A percentile compares a stretch with the other conserved stretches of the same genome.
Conservation (phyloP, 2,113 vertebrate genomes). For the Channa maculata region DNA sequence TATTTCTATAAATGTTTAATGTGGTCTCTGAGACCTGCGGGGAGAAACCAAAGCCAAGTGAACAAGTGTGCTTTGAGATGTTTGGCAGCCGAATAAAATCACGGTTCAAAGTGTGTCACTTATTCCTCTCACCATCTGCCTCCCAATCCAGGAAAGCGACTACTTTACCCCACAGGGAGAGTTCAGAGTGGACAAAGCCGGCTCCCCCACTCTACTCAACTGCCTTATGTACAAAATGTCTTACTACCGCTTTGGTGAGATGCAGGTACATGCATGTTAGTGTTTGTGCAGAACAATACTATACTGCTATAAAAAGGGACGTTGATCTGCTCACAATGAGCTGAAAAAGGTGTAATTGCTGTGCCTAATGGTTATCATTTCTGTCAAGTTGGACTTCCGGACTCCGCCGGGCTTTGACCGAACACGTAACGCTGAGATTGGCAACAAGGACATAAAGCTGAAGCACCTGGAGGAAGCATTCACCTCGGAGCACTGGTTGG, state of each 20-base stretch:
- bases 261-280: slow-evolving; percentile 87
- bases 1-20: background rate
- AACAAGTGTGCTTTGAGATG: background rate
- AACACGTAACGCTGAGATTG: slow-evolving; percentile 95
- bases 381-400: slow-evolving; percentile 91
- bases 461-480: slow-evolving; percentile 96
- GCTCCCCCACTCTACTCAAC: slow-evolving; percentile 94
- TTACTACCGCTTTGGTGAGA: slow-evolving; percentile 98
- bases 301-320: background rate
- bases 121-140: background rate
- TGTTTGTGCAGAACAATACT: background rate
- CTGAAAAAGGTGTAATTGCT: background rate
- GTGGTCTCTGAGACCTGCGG: background rate
- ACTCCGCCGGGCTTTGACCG: slow-evolving; percentile 95
- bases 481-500: slow-evolving; percentile 96
- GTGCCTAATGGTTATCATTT: background rate
- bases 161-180: slow-evolving; percentile 98
- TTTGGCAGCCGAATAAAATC: background rate
- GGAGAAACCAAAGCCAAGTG: background rate
- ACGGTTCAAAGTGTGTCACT: background rate
- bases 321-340: background rate
- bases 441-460: slow-evolving; percentile 97
- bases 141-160: slow-evolving; percentile 90
- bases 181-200: slow-evolving; percentile 96
- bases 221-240: slow-evolving; percentile 99